These are phyloP conservation scores for Pipistrellus kuhlii DNA, from an alignment of 2,797 vertebrate species.

Conservation along the genomic window DNA sequence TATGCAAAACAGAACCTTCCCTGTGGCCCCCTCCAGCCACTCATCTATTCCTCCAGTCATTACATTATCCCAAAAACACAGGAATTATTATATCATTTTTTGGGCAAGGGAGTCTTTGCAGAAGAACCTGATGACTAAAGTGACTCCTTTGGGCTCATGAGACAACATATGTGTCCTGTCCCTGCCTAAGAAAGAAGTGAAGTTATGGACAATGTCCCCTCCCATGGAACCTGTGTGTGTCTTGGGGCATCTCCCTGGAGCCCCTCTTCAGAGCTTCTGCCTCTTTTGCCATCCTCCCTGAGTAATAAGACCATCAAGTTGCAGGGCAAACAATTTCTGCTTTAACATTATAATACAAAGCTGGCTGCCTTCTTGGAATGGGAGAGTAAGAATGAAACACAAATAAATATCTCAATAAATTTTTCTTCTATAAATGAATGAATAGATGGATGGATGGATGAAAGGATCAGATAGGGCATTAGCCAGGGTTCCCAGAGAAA, in stretches of 20 bases:
- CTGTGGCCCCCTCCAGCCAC: neutral
- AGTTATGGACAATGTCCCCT: neutral
- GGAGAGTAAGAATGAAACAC: neutral
- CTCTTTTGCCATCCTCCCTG: neutral
- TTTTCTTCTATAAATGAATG: neutral
- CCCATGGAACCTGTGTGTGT: neutral
- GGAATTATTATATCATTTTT: neutral
- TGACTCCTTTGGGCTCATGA: neutral
- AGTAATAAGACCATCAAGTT: neutral
- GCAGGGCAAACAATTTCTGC: neutral
- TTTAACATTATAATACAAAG: neutral
- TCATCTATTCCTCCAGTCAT: neutral
- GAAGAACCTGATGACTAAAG: neutral
- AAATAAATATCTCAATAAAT: conserved; percentile 30
- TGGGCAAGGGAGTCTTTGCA: neutral
- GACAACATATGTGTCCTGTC: neutral
- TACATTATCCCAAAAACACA: neutral
- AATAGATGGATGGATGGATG: neutral
- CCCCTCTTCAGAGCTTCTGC: neutral
- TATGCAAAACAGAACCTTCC: neutral
- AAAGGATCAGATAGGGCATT: neutral
- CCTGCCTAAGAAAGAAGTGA: neutral
- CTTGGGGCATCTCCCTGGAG: neutral
- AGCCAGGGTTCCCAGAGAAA: neutral
- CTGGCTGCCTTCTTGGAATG: neutral